Evolutionary conservation across 2,888 invertebrate genomes (phyloP).

Genomic region (Apodemia hepburni): DNA sequence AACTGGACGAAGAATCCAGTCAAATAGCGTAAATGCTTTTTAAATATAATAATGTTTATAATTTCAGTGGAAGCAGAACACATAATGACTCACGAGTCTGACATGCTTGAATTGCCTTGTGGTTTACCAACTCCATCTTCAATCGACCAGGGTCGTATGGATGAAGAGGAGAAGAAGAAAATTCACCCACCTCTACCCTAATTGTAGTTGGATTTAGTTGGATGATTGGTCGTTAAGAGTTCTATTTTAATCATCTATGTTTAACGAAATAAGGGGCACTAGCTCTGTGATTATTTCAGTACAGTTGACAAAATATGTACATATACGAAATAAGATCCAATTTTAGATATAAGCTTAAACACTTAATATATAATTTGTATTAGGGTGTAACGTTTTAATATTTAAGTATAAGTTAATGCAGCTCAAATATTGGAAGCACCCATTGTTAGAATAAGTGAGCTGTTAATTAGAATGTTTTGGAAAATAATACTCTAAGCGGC

Average conservation of each 20-base stretch:
- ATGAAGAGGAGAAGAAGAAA: constrained; percentile 82
- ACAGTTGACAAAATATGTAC: not conserved
- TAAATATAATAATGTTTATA: not conserved
- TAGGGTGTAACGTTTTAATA: too few relatives aligned
- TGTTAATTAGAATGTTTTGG: too few relatives aligned
- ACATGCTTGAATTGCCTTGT: constrained; percentile 85
- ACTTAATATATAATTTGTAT: not conserved
- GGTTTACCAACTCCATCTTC: constrained; percentile 87
- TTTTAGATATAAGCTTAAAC: not conserved
- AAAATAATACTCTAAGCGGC: too few relatives aligned
- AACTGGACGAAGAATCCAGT: not conserved
- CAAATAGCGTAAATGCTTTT: not conserved
- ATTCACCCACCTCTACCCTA: constrained; percentile 80
- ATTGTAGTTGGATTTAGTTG: constrained; percentile 22
- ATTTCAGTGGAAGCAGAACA: constrained; percentile 87
- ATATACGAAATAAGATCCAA: not conserved
- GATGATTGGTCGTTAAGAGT: not conserved
- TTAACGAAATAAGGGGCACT: too few relatives aligned
- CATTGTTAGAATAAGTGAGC: too few relatives aligned
- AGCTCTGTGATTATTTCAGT: not conserved
- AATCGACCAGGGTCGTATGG: constrained; percentile 83
- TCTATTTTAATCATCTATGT: not conserved
- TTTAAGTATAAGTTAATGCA: too few relatives aligned
- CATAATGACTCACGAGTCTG: constrained; percentile 87
- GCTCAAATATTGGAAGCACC: too few relatives aligned